A percentile compares a stretch with the other conserved stretches of the same genome.
phyloP scores from a whole-genome alignment of 2,113 vertebrate species.

The Lophura nycthemera region DNA sequence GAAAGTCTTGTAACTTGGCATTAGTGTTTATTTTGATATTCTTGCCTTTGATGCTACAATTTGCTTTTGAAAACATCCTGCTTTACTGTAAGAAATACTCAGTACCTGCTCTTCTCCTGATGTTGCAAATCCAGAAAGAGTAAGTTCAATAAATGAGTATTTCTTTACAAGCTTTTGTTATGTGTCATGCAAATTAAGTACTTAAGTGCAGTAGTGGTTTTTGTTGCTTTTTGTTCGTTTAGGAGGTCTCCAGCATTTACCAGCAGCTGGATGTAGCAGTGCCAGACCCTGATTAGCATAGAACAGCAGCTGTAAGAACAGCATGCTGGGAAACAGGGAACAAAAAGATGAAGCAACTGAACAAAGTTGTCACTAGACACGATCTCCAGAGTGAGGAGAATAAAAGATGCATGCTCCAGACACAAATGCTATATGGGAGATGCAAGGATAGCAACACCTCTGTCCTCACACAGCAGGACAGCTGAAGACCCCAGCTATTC shows the following conservation, averaged over 20 bases:
- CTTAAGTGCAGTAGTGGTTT: background rate
- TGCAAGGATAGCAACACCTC: background rate
- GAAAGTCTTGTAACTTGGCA: background rate
- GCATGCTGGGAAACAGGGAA: background rate
- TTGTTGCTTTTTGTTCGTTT: background rate
- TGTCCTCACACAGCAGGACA: background rate
- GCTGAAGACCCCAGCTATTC: background rate
- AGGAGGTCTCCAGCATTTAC: background rate
- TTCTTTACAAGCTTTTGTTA: background rate
- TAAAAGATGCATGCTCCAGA: background rate
- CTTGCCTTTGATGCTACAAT: slow-evolving; percentile 19
- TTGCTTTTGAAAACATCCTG: background rate
- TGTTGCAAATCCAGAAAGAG: background rate
- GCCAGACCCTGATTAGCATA: background rate
- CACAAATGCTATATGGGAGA: background rate
- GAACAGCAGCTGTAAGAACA: background rate
- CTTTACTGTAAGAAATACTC: background rate
- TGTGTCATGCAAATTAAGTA: background rate
- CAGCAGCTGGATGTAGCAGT: background rate
- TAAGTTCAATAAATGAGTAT: background rate
- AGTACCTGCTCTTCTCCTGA: background rate
- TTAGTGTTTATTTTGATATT: slow-evolving; percentile 7
- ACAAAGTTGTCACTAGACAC: background rate
- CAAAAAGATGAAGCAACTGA: background rate
- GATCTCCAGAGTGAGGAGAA: background rate